Evolutionary conservation across 1,140 invertebrate species (phyloP).

Genomic region (Littorina saxatilis): DNA sequence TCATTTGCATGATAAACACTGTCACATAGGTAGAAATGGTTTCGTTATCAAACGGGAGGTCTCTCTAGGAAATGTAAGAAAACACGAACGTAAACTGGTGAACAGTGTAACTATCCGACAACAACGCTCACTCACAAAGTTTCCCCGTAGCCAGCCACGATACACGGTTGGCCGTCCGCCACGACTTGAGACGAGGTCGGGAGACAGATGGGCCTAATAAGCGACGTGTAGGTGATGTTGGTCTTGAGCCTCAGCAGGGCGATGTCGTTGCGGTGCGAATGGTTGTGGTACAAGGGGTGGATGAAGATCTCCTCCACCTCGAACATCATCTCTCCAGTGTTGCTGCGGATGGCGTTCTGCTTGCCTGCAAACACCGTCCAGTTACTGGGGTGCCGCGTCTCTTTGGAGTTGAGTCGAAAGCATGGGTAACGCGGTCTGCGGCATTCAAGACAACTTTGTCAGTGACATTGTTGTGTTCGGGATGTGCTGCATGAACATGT

Average conservation of each 20-base stretch:
- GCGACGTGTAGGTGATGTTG: neutral
- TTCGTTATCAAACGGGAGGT: too few species aligned
- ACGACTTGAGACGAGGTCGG: neutral
- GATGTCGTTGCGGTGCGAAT: neutral
- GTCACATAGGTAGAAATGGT: too few species aligned
- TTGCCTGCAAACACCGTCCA: slow-evolving; percentile 14
- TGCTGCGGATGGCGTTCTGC: neutral
- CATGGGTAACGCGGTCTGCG: neutral
- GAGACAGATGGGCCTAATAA: slow-evolving; percentile 6
- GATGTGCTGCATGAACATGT: too few species aligned
- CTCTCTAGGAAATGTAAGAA: too few species aligned
- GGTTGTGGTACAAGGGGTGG: slow-evolving; percentile 1
- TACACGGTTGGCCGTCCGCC: neutral
- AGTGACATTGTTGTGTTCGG: too few species aligned
- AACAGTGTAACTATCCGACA: too few species aligned
- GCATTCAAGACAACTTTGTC: too few species aligned
- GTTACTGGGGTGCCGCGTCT: neutral
- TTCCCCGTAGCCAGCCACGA: slow-evolving; percentile 7
- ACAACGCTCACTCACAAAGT: slow-evolving; percentile 10
- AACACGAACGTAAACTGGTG: too few species aligned
- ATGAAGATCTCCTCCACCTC: neutral
- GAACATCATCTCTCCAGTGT: neutral
- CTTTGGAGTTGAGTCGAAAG: neutral
- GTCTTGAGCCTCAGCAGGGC: neutral
- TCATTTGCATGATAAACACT: too few species aligned